Base-by-base conservation (phyloP, 2,113 vertebrate species). In the Gallinago jamesoni region DNA sequence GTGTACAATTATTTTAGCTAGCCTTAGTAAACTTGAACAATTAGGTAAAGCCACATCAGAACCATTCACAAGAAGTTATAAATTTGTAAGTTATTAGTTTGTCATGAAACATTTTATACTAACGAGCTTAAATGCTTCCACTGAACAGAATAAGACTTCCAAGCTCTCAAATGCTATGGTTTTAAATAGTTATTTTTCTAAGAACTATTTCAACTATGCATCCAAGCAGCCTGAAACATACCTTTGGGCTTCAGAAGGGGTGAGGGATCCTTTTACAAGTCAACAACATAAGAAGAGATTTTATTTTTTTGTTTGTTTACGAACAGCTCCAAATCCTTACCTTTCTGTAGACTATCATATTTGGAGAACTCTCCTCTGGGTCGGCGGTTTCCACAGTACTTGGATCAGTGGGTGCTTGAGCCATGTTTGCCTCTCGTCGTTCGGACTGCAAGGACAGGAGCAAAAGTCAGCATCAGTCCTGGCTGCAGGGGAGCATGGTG, bases 311-410 rank as follows among this genome's bases (percentile, higher is more conserved):
- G 15, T 30, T n/a, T 19, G 90, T 78, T 66, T 84, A 13, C 2
- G 1, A 86, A 45, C 11, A 69, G 67, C 27, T 53, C 57, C 52
- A 77, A 59, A 37, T 7, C 20, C 59, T 98, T 99, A 98, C 99
- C 98, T 99, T 99, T 97, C 98, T 98, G 98, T 99, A 99, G 98
- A 99, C 99, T 20, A 99, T 99, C 99, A 99, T 99, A 83, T 99
- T 99, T n/a, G 99, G 99, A 95, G 99, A 99, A 84, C 98, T 99
- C 79, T 99, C 99, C 85, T 99, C 99, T 27, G 98, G 98, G 84
- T 99, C 99, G 12, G 97, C 76, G 7, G 92, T 92, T 94, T 98
- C 98, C 30, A 92, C 96, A 4, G 97, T 97, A 91, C 95, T 98
- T 59, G 98, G 98, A 78, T 99, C 99, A 94, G 95, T 88, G 24